Evolutionary conservation across 2,888 invertebrate species (phyloP), one percentile per base, ranked within the genome.

Genomic region (Ptilodon capucinus): DNA sequence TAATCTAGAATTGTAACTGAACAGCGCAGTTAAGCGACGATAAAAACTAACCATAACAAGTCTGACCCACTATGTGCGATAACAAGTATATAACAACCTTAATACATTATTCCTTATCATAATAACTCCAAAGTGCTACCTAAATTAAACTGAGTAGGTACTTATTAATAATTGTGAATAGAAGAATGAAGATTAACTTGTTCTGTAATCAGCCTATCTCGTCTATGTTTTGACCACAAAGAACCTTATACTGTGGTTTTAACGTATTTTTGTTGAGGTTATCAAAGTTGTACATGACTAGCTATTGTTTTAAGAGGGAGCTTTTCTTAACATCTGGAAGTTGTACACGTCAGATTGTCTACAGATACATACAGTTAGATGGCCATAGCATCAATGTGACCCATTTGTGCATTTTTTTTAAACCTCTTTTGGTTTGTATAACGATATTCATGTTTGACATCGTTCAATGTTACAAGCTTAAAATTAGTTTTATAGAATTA

Each of bases 41-140:
- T 82, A 81, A 81, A 76, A 71, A 71, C 64, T 74, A 75, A 74
- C 68, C 69, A 73, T 73, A 78, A 79, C 81, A 75, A 71, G 75
- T 68, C 63, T 77, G 79, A 83, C 78, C 81, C 65, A 76, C 66
- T 79, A 69, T 57, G 48, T 59, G 57, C 71, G 75, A 79, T 79
- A 80, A 80, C 71, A 64, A 49, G 68, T 71, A 74, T 80, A 74
- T 79, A 81, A 79, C 73, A 72, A 68, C 61, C 67, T 69, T 56
- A 57, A 71, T 78, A 75, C 71, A 72, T 25, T 74, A 74, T 64
- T 66, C 61, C 74, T 84, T 84, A 82, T 84, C 80, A 76, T 71
- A 76, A 78, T 74, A 73, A 68, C 56, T 40, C 66, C 69, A 76
- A 78, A 79, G 75, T 71, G 71, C 75, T 79, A 69, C 69, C 77